These are phyloP conservation scores for Blennius ocellaris DNA, from an alignment of 2,113 vertebrate genomes.

Conservation along the genomic window DNA sequence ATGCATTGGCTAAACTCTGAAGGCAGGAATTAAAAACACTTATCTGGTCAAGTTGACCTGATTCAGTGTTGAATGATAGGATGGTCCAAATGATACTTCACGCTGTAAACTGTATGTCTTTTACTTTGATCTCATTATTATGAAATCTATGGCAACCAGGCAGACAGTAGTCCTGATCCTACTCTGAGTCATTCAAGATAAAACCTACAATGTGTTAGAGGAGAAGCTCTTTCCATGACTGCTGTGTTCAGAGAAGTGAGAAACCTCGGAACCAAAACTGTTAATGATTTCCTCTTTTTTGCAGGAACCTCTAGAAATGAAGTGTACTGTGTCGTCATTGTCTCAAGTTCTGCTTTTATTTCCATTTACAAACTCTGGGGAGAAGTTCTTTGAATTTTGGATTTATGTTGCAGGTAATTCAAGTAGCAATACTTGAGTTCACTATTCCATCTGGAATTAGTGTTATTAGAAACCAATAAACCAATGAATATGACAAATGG, in stretches of 20 bases:
- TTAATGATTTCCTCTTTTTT: conserved; percentile 33
- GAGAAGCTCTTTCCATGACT: background rate
- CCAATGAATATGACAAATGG: background rate
- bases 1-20: too few relatives aligned
- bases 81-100: too few relatives aligned
- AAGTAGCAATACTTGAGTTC: background rate
- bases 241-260: conserved; percentile 26
- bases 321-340: background rate
- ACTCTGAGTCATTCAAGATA: too few relatives aligned
- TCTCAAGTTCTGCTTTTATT: conserved; percentile 39
- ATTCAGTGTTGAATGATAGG: too few relatives aligned
- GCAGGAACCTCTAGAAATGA: background rate
- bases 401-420: conserved; percentile 1
- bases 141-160: too few relatives aligned
- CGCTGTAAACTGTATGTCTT: too few relatives aligned
- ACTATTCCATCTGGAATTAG: background rate
- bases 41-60: too few relatives aligned
- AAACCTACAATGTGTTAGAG: background rate
- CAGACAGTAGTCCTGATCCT: too few relatives aligned
- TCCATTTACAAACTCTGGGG: background rate
- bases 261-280: conserved; percentile 9
- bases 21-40: too few relatives aligned
- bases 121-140: too few relatives aligned
- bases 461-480: background rate
- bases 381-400: conserved; percentile 13